Conservation (phyloP, 2,113 vertebrate species). For the Sprattus sprattus region DNA sequence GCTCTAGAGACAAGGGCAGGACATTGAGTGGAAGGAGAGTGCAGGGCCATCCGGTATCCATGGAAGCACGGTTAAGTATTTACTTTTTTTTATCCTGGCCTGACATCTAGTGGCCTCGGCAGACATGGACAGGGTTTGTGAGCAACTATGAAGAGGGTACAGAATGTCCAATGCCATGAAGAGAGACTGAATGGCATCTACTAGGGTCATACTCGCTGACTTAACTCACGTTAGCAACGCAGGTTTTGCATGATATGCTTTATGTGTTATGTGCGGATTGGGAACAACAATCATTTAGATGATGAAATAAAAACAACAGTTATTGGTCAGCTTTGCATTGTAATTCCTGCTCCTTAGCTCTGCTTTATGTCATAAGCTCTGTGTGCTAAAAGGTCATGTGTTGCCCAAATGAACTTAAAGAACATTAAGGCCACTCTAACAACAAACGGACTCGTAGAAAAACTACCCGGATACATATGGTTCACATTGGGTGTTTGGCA, state of each 20-base stretch:
- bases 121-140: neutral
- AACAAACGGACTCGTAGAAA: neutral
- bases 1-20: constrained; percentile 48
- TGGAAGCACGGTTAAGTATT: constrained; percentile 78
- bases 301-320: neutral
- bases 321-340: constrained; percentile 9
- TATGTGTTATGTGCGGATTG: neutral
- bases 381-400: neutral
- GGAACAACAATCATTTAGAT: neutral
- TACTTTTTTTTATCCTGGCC: constrained; percentile 59
- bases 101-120: constrained; percentile 71
- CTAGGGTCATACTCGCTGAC: neutral
- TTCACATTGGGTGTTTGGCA: neutral
- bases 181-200: neutral
- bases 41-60: constrained; percentile 60
- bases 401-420: neutral
- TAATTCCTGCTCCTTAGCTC: neutral
- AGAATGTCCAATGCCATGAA: neutral
- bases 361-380: neutral
- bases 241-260: neutral
- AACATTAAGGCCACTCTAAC: constrained; percentile 6
- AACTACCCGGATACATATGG: neutral
- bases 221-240: neutral
- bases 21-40: constrained; percentile 47
- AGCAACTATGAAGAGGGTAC: neutral